Evolutionary conservation across 2,797 vertebrate genomes (phyloP).

Genomic region (Lagodon rhomboides): DNA sequence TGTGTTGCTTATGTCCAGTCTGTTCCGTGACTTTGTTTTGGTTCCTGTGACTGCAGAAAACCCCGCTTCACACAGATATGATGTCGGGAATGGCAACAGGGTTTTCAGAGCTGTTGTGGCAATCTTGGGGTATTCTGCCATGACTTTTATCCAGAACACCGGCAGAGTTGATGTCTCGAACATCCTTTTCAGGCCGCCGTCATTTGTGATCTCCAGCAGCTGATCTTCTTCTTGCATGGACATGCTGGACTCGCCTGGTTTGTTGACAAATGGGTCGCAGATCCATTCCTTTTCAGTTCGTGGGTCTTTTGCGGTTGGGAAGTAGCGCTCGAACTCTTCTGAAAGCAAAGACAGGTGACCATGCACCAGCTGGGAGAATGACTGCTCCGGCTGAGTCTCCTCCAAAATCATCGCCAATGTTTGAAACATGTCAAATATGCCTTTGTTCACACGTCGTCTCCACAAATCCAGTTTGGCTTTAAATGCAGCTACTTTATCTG

Average conservation of each 20-base stretch:
- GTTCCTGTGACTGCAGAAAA: too few species aligned
- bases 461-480: constrained; percentile 61
- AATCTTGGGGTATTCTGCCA: too few species aligned
- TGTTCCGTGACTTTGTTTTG: too few species aligned
- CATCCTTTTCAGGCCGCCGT: background rate
- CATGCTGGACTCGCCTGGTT: constrained; percentile 12
- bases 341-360: constrained; percentile 9
- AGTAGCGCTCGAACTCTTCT: constrained; percentile 15
- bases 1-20: too few species aligned
- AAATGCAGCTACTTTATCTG: constrained; percentile 58
- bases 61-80: too few species aligned
- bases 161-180: too few species aligned
- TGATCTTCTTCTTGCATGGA: constrained; percentile 18
- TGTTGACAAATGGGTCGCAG: constrained; percentile 28
- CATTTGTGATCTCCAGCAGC: constrained; percentile 27
- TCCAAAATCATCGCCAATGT: constrained; percentile 28
- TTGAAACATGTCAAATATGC: constrained; percentile 27
- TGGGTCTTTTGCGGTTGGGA: constrained; percentile 31
- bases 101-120: too few species aligned
- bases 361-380: constrained; percentile 13
- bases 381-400: background rate
- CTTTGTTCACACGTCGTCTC: constrained; percentile 14
- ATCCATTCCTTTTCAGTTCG: constrained; percentile 13
- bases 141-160: too few species aligned
- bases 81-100: too few species aligned